Base-by-base conservation (phyloP, 1,140 invertebrate genomes). In the Eueides isabella region DNA sequence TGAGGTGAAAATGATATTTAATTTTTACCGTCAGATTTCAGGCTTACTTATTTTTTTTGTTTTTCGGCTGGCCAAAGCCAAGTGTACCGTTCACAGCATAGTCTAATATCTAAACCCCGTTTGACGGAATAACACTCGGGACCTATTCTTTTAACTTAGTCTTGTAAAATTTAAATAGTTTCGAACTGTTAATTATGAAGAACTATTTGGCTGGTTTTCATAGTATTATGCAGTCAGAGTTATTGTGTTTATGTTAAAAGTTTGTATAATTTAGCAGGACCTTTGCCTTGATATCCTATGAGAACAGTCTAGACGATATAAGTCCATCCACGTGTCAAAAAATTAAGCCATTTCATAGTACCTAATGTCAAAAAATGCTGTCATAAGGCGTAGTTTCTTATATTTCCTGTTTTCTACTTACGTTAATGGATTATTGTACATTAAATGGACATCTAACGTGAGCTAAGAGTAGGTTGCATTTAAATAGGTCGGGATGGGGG, bases 401-500 rank as follows among this genome's bases (percentile, higher is more conserved):
- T 14, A 14, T 63, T 63, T 63, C 48, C n/a, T 30, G 11, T 23
- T 63, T 26, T 31, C 26, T 31, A 63, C 61, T 63, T n/a, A 63
- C 61, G 26, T 63, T 63, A 63, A 63, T 63, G 61, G 61, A n/a
- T 31, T 63, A 63, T 30, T 29, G 28, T 63, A 31, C 28, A 63
- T 63, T 71, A 64, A 65, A 71, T 71, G 69, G 61, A 44, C 61
- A 48, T 38, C n/a, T 7, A 61, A 19, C 26, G 62, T 65, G 62
- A 48, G 61, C 29, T 44, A 44, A 55, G 65, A 64, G 62, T 71
- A 48, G 70, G 70, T 71, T 71, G 41, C 61, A 11, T 65, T 48
- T 63, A 71, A 71, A 12, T 71, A 65, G 70, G 70, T 29, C 70
- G 70, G 28, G 63, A 65, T 71, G 38, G n/a, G n/a, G n/a, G n/a